These are phyloP conservation scores for Enhydra lutris DNA, from an alignment of 2,113 vertebrate species.

Conservation along the genomic window DNA sequence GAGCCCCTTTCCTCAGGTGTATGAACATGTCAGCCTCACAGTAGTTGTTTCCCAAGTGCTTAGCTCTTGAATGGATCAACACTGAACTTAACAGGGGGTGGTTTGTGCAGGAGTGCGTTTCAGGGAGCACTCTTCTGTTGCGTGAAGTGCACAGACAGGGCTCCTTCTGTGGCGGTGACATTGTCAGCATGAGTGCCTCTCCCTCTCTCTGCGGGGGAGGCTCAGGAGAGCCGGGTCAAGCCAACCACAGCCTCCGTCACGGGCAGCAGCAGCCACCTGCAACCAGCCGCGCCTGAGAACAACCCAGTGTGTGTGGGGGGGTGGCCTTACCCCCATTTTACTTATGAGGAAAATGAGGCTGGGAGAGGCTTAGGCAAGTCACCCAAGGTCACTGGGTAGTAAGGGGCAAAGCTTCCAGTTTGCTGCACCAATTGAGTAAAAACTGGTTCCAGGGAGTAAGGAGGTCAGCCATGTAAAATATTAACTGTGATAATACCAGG, in stretches of 20 bases:
- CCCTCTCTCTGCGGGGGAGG: neutral
- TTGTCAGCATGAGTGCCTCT: fast-evolving
- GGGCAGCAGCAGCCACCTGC: neutral
- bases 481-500: constrained; percentile 38
- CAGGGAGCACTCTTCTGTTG: neutral
- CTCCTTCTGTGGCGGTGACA: neutral
- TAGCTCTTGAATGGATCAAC: neutral
- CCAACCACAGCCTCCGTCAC: neutral
- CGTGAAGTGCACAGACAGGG: neutral
- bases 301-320: neutral
- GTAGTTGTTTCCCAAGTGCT: neutral
- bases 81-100: neutral
- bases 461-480: constrained; percentile 25
- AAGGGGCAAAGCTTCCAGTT: neutral
- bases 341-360: neutral
- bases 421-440: neutral
- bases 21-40: neutral
- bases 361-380: neutral
- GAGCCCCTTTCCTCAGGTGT: neutral
- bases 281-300: neutral
- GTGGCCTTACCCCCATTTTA: neutral
- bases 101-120: neutral
- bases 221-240: neutral
- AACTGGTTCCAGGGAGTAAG: constrained; percentile 38
- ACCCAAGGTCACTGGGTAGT: neutral